Evolutionary conservation across 2,888 invertebrate genomes (phyloP), one percentile per base, ranked within the genome.

Genomic region (Drosophila anomelani): DNA sequence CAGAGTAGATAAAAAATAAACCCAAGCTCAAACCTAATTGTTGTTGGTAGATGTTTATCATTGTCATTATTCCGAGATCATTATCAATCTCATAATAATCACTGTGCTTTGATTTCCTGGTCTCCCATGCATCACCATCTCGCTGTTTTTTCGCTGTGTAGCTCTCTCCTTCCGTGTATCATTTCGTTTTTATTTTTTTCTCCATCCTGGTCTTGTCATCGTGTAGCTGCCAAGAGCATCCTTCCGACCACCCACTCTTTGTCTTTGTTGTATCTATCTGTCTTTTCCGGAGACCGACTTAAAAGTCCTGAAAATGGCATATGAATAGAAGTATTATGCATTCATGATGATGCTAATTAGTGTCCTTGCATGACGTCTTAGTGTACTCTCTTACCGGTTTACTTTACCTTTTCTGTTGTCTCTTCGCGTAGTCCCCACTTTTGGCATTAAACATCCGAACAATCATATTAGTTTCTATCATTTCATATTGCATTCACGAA

Each of bases 31-130:
- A 82, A 70, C 70, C 81, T 85, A 62, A 80, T 80, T 88, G 88
- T 86, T 86, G 87, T 90, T 81, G 69, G 67, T 89, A 83, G 86
- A 74, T 84, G 84, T 86, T 62, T 78, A 67, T 70, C 46, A 67
- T 71, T 70, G 62, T 56, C 61, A 53, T 59, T 54, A 47, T 66
- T 75, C 34, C 29, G 39, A 23, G 15, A 68, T 68, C 68, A 49
- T 57, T 34, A 68, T 68, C 68, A 20, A 43, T 62, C 20, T 6
- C 68, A 67, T 67, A 41, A 53, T 53, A 53, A 55, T 69, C 71
- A 70, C 66, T 55, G 36, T 74, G 41, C 61, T 68, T 68, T 60
- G 64, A 13, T 57, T 49, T 69, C 13, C 17, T 49, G 79, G 34
- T 43, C 44, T 61, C n/a, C 10, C 17, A n/a, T 70, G 67, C 32